Evolutionary conservation across 2,888 invertebrate species (phyloP).

Genomic region (Sericinus montela): DNA sequence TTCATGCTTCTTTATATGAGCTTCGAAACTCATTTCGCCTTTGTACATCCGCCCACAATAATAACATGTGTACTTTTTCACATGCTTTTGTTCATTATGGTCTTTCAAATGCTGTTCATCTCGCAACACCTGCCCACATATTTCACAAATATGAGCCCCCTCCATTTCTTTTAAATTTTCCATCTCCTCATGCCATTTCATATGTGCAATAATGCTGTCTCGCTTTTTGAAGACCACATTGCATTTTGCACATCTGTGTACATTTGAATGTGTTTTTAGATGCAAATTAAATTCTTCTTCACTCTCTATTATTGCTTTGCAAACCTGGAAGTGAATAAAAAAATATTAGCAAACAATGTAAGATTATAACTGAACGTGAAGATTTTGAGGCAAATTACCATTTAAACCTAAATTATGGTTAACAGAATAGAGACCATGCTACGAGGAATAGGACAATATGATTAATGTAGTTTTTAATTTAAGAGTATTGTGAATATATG

Average conservation of each 20-base stretch:
- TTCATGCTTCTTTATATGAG: slow-evolving; percentile 64
- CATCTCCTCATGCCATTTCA: slow-evolving; percentile 47
- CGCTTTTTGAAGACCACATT: slow-evolving; percentile 52
- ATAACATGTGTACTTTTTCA: slow-evolving; percentile 56
- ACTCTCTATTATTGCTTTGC: slow-evolving; percentile 50
- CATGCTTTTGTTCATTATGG: slow-evolving; percentile 50
- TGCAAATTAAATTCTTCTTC: slow-evolving; percentile 50
- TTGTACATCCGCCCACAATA: slow-evolving; percentile 65
- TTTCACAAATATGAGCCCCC: slow-evolving; percentile 50
- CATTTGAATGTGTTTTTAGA: slow-evolving; percentile 46
- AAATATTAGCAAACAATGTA: too few species aligned
- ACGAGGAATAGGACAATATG: too few species aligned
- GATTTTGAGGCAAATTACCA: too few species aligned
- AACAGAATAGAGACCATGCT: too few species aligned
- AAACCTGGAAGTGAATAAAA: slow-evolving; percentile 40
- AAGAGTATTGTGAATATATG: too few species aligned
- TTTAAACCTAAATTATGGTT: too few species aligned
- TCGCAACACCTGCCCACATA: slow-evolving; percentile 48
- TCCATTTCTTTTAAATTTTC: slow-evolving; percentile 23
- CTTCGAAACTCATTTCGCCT: slow-evolving; percentile 48
- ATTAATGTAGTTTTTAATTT: too few species aligned
- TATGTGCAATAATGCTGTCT: slow-evolving; percentile 48
- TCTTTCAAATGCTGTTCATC: slow-evolving; percentile 37
- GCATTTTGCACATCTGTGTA: slow-evolving; percentile 53
- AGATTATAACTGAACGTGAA: too few species aligned